phyloP scores from a whole-genome alignment of 2,888 invertebrate species.

The Nemotelus nigrinus region DNA sequence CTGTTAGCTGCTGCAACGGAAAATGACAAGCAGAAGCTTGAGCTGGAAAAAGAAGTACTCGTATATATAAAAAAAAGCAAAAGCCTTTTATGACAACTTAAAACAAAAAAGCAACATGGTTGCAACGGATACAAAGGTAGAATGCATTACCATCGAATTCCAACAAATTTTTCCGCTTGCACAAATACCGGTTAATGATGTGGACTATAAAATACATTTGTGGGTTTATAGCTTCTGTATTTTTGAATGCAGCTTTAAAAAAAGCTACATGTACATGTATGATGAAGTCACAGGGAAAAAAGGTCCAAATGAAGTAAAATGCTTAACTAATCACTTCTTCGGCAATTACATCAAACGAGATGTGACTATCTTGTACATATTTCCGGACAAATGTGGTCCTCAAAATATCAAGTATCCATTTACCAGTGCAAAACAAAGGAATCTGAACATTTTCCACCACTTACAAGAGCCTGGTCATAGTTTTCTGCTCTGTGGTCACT shows the following conservation, averaged over 20 bases:
- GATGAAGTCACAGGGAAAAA: constrained; percentile 17
- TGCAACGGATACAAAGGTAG: constrained; percentile 6
- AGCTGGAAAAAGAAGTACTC: no score
- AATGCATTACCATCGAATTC: not conserved
- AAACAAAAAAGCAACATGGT: constrained; percentile 13
- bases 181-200: constrained; percentile 5
- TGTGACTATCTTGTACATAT: not conserved
- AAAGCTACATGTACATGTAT: constrained; percentile 15
- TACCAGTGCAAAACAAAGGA: constrained; percentile 3
- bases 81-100: constrained; percentile 5
- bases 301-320: constrained; percentile 1
- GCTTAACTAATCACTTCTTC: no score
- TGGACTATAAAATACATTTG: no score
- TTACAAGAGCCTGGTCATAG: constrained; percentile 12
- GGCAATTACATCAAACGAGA: no score
- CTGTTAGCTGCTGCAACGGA: no score
- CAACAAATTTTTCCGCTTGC: not conserved
- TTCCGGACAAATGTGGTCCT: not conserved
- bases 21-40: no score
- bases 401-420: constrained; percentile 3
- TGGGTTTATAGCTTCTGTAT: not conserved
- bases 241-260: constrained; percentile 4
- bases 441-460: constrained; percentile 2
- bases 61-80: no score
- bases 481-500: constrained; percentile 12